phyloP scores from a whole-genome alignment of 2,797 vertebrate species.

The Odontamblyopus lacepedii region DNA sequence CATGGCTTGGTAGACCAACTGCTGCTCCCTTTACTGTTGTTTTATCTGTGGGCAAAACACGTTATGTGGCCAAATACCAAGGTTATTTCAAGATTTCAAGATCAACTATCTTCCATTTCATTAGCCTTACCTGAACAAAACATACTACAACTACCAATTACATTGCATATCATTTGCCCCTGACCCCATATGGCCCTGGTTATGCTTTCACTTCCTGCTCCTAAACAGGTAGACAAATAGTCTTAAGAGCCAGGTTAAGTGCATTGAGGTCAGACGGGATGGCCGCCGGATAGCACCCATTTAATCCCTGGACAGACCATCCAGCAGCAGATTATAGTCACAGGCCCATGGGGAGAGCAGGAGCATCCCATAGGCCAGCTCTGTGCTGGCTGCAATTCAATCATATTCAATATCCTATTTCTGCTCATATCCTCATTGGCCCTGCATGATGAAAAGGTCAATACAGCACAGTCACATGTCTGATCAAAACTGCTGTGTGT shows the following conservation, averaged over 20 bases:
- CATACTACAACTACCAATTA: background rate
- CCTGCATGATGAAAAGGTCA: conserved; percentile 49
- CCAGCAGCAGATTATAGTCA: conserved; percentile 61
- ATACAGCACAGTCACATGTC: conserved; percentile 26
- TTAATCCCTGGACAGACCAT: conserved; percentile 68
- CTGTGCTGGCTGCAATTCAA: conserved; percentile 62
- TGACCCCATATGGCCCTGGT: background rate
- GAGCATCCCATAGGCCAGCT: conserved; percentile 51
- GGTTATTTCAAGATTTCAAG: too few relatives aligned
- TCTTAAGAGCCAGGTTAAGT: conserved; percentile 50
- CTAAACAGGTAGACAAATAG: conserved; percentile 40
- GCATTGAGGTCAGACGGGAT: conserved; percentile 63
- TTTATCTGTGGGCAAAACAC: too few relatives aligned
- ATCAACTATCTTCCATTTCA: too few relatives aligned
- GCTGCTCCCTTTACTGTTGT: too few relatives aligned
- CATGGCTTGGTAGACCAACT: too few relatives aligned
- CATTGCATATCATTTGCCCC: background rate
- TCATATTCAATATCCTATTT: conserved; percentile 59
- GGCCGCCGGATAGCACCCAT: conserved; percentile 36
- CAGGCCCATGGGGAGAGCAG: conserved; percentile 48
- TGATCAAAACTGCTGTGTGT: conserved; percentile 16
- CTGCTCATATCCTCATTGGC: conserved; percentile 38
- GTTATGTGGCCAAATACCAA: too few relatives aligned
- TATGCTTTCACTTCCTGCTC: conserved; percentile 6
- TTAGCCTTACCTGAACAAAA: too few relatives aligned